Conservation (phyloP, 2,888 invertebrate species). For the Tuberolachnus salignus region DNA sequence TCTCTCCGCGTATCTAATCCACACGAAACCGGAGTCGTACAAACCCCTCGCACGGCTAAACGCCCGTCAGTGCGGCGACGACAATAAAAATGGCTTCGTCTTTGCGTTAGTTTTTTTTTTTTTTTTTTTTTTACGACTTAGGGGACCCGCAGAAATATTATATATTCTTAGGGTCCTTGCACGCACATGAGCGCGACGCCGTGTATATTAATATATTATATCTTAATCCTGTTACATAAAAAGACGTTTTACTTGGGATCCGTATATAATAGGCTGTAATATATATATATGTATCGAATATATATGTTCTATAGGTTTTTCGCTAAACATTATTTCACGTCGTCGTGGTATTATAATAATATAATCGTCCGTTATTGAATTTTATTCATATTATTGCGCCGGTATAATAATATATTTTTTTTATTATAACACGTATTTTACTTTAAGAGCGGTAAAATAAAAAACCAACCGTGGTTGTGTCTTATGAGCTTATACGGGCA, state of each 20-base stretch:
- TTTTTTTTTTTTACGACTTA: constrained; percentile 42
- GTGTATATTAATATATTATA: neutral
- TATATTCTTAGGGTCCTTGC: constrained; percentile 52
- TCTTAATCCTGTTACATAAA: constrained; percentile 28
- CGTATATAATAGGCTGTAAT: too few relatives aligned
- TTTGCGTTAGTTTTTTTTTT: constrained; percentile 18
- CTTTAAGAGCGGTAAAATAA: too few relatives aligned
- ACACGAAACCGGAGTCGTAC: constrained; percentile 24
- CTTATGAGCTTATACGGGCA: too few relatives aligned
- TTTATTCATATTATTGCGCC: too few relatives aligned
- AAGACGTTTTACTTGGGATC: neutral
- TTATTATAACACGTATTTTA: too few relatives aligned
- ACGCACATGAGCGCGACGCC: neutral
- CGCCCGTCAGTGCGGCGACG: constrained; percentile 9
- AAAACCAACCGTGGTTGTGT: too few relatives aligned
- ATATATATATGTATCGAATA: too few relatives aligned
- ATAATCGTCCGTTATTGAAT: too few relatives aligned
- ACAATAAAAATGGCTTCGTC: constrained; percentile 51
- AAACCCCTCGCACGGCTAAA: constrained; percentile 13
- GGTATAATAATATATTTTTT: too few relatives aligned
- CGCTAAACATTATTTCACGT: too few relatives aligned
- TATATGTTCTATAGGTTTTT: too few relatives aligned
- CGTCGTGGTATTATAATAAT: too few relatives aligned
- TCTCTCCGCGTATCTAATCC: constrained; percentile 18
- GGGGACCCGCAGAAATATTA: constrained; percentile 46